Percentiles rank a stretch among this genome's conserved stretches.
phyloP scores from a whole-genome alignment of 1,140 invertebrate genomes.

The Apis mellifera region DNA sequence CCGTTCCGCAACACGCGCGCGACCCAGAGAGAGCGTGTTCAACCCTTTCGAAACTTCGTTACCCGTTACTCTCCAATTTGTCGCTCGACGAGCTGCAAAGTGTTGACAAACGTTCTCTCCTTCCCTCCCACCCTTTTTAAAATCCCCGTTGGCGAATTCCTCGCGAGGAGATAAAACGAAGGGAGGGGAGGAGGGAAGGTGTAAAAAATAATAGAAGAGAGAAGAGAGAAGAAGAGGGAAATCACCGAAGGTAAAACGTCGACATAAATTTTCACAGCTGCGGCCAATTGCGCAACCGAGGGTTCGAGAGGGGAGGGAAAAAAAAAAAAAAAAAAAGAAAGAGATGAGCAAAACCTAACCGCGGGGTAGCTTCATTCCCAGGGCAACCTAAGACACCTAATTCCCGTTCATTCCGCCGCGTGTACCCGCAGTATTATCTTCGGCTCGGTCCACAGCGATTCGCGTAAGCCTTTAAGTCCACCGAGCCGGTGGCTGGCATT shows the following conservation, averaged over 20 bases:
- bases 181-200: no score
- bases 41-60: neutral
- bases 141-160: no score
- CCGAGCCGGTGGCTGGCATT: constrained; percentile 43
- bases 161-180: neutral
- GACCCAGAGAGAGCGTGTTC: neutral
- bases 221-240: no score
- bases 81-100: neutral
- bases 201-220: neutral
- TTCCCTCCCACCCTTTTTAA: no score
- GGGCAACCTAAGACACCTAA: constrained; percentile 37
- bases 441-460: constrained; percentile 50
- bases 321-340: no score
- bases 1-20: neutral
- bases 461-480: constrained; percentile 50
- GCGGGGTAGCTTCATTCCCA: constrained; percentile 23
- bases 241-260: no score
- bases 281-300: neutral
- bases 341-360: neutral
- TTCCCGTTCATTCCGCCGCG: constrained; percentile 41
- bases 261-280: neutral
- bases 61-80: neutral
- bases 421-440: constrained; percentile 52
- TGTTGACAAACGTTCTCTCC: neutral
- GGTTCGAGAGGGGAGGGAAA: neutral